Base-by-base conservation (phyloP, 2,797 vertebrate species). In the Pelodytes ibericus region DNA sequence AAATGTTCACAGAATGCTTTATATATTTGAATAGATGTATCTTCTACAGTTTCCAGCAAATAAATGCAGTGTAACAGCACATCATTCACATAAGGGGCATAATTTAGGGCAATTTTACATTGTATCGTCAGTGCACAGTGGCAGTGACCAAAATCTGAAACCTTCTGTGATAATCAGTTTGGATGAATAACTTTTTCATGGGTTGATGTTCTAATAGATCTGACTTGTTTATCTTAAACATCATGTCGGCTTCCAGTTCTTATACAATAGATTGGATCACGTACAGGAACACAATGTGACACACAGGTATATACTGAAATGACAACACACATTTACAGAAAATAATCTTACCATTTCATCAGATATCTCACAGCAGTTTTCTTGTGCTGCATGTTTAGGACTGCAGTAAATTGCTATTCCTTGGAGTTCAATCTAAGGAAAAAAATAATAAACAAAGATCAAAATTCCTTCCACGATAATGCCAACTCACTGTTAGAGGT, bases 341-440 rank as follows among this genome's bases (percentile, higher is more conserved):
- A 66, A n/a, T 86, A 68, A 74, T 77, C 86, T 92, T 92, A 99
- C 97, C 90, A 89, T 90, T 71, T 90, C 84, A 66, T 92, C 86
- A 79, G 89, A 88, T 76, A 95, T 82, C 79, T 96, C 94, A 68
- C 96, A 98, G 84, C 97, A 98, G 0, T 84, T 92, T 85, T 96
- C 94, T 88, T 95, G 90, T 80, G 90, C 84, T 41, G 90, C 89
- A 84, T 94, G 71, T 71, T 93, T 90, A 49, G 95, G 90, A 84
- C 94, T 93, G 85, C 96, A 99, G 88, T 96, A 96, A 85, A 99
- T 82, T 67, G 92, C 83, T 83, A 99, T 80, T 64, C 87, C 92
- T 58, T 91, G 94, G 85, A 99, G 89, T 90, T 99, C 98, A 87
- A 99, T 93, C 97, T 99, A 67, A 18, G 64, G 39, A 39, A 57